Evolutionary conservation across 2,113 vertebrate species (phyloP).

Genomic region (Centropristis striata): DNA sequence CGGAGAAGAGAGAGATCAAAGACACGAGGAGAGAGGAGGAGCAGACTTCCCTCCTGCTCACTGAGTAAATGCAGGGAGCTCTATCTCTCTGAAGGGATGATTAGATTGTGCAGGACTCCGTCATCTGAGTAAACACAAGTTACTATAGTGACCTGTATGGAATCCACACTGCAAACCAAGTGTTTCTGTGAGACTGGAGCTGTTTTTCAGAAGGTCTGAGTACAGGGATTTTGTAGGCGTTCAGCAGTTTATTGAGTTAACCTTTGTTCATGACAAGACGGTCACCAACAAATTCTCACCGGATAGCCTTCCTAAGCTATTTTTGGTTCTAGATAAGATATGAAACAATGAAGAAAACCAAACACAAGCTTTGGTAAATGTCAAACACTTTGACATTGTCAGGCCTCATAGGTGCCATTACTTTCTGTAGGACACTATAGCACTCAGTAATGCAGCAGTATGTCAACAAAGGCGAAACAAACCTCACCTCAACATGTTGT

Average conservation of each 20-base stretch:
- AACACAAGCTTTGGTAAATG: not conserved
- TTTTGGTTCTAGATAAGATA: not conserved
- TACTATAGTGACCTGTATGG: constrained; percentile 31
- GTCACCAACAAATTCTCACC: not conserved
- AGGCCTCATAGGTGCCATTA: not conserved
- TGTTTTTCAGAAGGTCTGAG: constrained; percentile 46
- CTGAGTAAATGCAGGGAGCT: constrained; percentile 52
- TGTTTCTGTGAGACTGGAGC: constrained; percentile 8
- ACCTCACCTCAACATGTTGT: no score
- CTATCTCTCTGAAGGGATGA: constrained; percentile 58
- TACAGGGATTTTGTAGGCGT: constrained; percentile 16
- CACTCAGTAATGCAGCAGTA: not conserved
- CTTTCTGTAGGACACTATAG: not conserved
- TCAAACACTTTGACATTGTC: not conserved
- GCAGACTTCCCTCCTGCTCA: constrained; percentile 24
- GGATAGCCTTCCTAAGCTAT: not conserved
- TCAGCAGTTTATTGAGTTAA: constrained; percentile 11
- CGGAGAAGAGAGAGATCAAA: constrained; percentile 57
- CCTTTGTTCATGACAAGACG: constrained; percentile 3
- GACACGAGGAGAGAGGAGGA: constrained; percentile 22
- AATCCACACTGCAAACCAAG: constrained; percentile 38
- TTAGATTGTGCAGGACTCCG: constrained; percentile 59
- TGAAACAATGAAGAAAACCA: constrained; percentile 16
- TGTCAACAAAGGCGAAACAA: not conserved
- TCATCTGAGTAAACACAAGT: constrained; percentile 68